Evolutionary conservation across 1,140 invertebrate genomes (phyloP).

Genomic region (Nasonia vitripennis): DNA sequence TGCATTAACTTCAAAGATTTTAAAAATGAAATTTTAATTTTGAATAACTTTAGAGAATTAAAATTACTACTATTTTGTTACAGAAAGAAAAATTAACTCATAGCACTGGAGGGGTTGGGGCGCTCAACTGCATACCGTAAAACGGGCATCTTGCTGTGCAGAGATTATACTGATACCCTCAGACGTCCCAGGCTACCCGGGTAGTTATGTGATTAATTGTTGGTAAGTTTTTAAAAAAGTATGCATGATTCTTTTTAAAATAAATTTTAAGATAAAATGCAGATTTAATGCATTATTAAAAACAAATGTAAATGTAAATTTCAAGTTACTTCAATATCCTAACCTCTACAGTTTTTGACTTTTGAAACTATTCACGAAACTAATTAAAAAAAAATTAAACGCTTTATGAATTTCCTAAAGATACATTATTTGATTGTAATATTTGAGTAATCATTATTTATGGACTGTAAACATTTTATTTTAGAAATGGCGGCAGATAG

Average conservation of each 20-base stretch:
- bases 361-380: neutral
- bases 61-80: conserved; percentile 46
- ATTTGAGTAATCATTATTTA: too few relatives aligned
- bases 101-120: conserved; percentile 67
- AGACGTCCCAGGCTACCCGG: conserved; percentile 70
- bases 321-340: neutral
- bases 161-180: conserved; percentile 66
- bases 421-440: too few relatives aligned
- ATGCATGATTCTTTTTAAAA: conserved; percentile 27
- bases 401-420: neutral
- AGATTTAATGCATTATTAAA: too few relatives aligned
- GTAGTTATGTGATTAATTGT: conserved; percentile 76
- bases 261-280: too few relatives aligned
- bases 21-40: neutral
- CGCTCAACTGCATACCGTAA: conserved; percentile 64
- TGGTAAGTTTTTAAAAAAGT: conserved; percentile 64
- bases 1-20: neutral
- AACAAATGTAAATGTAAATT: neutral
- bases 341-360: neutral
- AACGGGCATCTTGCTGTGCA: conserved; percentile 65
- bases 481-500: conserved; percentile 85
- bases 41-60: conserved; percentile 29
- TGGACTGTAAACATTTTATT: conserved; percentile 51
- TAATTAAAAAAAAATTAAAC: neutral
- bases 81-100: conserved; percentile 63